Conservation (phyloP, 2,888 invertebrate genomes). For the Hirtodrosophila histrioides region DNA sequence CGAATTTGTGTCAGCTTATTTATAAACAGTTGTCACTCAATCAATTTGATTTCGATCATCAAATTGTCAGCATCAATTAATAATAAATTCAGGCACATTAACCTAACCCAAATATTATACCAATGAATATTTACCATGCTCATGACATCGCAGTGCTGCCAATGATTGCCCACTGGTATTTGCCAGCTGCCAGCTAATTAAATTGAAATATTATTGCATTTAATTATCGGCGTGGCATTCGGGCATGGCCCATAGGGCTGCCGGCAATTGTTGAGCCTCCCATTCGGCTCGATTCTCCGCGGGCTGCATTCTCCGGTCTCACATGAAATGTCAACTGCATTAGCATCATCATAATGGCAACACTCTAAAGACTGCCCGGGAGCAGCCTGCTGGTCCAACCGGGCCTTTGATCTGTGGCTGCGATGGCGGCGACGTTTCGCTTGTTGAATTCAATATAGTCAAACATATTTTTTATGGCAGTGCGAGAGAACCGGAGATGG, state of each 20-base stretch:
- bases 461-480: slow-evolving; percentile 64
- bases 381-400: slow-evolving; percentile 29
- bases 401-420: slow-evolving; percentile 60
- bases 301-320: slow-evolving; percentile 52
- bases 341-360: slow-evolving; percentile 76
- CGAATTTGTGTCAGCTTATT: not conserved
- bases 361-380: slow-evolving; percentile 55
- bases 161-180: slow-evolving; percentile 48
- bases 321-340: slow-evolving; percentile 78
- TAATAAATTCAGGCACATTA: slow-evolving; percentile 50
- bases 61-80: slow-evolving; percentile 39
- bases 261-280: slow-evolving; percentile 27
- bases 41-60: slow-evolving; percentile 25
- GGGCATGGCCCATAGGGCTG: slow-evolving; percentile 8
- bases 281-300: slow-evolving; percentile 9
- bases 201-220: slow-evolving; percentile 76
- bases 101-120: slow-evolving; percentile 52
- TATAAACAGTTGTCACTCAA: slow-evolving; percentile 20
- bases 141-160: slow-evolving; percentile 6
- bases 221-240: slow-evolving; percentile 55
- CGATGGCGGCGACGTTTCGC: slow-evolving; percentile 60
- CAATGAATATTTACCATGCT: slow-evolving; percentile 59
- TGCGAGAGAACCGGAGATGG: slow-evolving; percentile 18
- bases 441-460: slow-evolving; percentile 78
- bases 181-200: slow-evolving; percentile 73